These are phyloP conservation scores for Margarornis squamiger DNA, from an alignment of 2,797 vertebrate genomes.

Conservation along the genomic window DNA sequence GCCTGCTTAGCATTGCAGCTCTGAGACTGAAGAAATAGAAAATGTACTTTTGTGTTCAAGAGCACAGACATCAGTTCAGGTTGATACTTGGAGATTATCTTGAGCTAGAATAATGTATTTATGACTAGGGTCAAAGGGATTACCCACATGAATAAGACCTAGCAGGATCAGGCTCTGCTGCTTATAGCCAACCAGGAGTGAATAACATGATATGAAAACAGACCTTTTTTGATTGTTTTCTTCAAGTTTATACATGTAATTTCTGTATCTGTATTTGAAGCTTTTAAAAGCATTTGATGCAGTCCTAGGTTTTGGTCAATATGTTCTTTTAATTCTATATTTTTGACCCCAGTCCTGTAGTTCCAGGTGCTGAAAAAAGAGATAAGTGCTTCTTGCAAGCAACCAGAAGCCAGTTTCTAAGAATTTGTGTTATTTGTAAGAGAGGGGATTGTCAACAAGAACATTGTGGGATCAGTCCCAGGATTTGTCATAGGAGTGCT, in stretches of 20 bases:
- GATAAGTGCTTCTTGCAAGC: neutral
- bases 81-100: constrained; percentile 57
- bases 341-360: neutral
- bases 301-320: neutral
- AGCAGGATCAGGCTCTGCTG: constrained; percentile 28
- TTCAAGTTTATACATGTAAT: neutral
- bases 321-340: neutral
- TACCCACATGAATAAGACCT: constrained; percentile 41
- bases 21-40: constrained; percentile 28
- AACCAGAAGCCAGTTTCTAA: neutral
- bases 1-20: neutral
- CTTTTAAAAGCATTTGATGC: neutral
- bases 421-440: neutral
- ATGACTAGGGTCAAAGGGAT: constrained; percentile 61
- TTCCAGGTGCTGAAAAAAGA: neutral
- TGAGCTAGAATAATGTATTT: constrained; percentile 64
- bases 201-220: constrained; percentile 21
- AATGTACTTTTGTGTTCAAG: neutral
- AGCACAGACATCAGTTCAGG: constrained; percentile 14
- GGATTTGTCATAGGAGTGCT: neutral
- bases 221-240: neutral
- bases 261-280: neutral
- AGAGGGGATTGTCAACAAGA: neutral
- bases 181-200: constrained; percentile 33
- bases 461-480: neutral